Base-by-base conservation (phyloP, 2,113 vertebrate species). In the Chitala chitala region DNA sequence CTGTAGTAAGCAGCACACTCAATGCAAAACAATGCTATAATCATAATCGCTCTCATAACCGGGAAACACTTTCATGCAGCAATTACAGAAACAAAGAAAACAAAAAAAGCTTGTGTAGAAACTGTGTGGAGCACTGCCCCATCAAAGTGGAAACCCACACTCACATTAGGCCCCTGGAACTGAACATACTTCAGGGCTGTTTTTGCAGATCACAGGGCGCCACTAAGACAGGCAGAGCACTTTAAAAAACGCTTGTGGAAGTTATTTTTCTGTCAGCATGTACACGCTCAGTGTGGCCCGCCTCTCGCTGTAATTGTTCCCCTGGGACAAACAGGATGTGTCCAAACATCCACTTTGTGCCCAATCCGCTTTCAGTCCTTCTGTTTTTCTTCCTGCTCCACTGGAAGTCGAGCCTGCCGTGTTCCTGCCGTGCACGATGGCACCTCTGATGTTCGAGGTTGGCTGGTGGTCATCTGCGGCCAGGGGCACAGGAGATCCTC, bases 311-410 rank as follows among this genome's bases (percentile, higher is more conserved):
- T 33, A 33, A 72, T 61, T 72, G 71, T 72, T 72, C 71, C 71
- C 55, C n/a, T 1, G 6, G 42, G 40, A 31, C 40, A 72, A 72
- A 72, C 71, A 72, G 71, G 71, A 72, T 72, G 55, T 72, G 59
- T 61, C 55, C 7, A 46, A 72, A 72, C 56, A 46, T 5, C 70
- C 38, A 31, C 55, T 59, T 9, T 29, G 12, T 7, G 40, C 38
- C 24, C 3, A n/a, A 5, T 12, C 70, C 54, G 29, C 33, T 58
- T 55, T 44, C 1, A 72, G 22, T 29, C 15, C 64, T 75, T 2
- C 0, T 69, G 50, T 69, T 50, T 59, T 58, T 17, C 53, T 75
- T 69, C 74, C 40, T 69, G 53, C 59, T 46, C 53, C 42, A 42
- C 22, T 31, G 10, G 4, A 29, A 10, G 29, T 40, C 51, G 40